phyloP scores from a whole-genome alignment of 2,113 vertebrate genomes.

The Hyperopisus bebe region DNA sequence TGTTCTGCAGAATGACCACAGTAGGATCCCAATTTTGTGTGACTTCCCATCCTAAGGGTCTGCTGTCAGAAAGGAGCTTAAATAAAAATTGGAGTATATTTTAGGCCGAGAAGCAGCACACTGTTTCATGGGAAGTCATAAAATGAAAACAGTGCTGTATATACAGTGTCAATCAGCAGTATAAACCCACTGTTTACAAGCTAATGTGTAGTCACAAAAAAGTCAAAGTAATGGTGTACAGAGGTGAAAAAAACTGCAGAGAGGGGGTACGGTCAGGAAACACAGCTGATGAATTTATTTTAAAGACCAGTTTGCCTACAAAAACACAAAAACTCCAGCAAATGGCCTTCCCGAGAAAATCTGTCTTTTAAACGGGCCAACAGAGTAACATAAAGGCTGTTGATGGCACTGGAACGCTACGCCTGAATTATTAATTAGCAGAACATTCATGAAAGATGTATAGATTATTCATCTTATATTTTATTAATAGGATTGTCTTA shows the following conservation, averaged over 20 bases:
- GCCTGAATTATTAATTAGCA: constrained; percentile 56
- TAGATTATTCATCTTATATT: constrained; percentile 60
- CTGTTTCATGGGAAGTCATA: background rate
- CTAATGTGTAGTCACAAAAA: background rate
- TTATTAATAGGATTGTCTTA: constrained; percentile 69
- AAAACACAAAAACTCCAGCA: constrained; percentile 13
- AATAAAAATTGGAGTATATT: background rate
- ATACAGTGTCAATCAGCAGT: background rate
- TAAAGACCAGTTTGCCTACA: background rate
- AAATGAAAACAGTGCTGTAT: background rate
- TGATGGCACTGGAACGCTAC: constrained; percentile 49
- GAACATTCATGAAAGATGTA: constrained; percentile 62
- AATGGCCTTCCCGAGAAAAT: constrained; percentile 21
- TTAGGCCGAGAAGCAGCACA: background rate
- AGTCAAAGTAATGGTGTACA: background rate
- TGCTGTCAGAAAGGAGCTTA: background rate
- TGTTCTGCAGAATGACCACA: background rate
- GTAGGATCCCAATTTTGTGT: background rate
- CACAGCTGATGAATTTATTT: background rate
- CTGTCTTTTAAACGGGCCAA: constrained; percentile 27
- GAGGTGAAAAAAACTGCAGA: background rate
- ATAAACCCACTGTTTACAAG: background rate
- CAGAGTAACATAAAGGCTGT: constrained; percentile 42
- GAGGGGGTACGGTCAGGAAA: background rate
- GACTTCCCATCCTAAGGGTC: background rate